Percentiles rank a stretch among this genome's conserved stretches.
Evolutionary conservation across 1,140 invertebrate genomes (phyloP).

Genomic region (Mactra quadrangularis): DNA sequence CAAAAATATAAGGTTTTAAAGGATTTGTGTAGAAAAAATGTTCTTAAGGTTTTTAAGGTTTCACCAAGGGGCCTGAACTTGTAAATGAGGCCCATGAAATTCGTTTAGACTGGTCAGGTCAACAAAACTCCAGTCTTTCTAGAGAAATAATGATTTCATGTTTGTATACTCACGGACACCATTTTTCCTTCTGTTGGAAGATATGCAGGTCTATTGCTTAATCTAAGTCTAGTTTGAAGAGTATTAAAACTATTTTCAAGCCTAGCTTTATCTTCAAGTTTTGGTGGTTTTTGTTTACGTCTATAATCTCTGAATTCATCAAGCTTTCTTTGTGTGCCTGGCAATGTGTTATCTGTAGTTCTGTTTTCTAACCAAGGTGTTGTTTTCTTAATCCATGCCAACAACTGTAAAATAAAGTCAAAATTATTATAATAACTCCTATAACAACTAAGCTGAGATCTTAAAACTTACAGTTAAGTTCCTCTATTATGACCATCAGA

Average conservation of each 20-base stretch:
- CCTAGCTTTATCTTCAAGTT: constrained; percentile 99
- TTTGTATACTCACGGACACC: constrained; percentile 93
- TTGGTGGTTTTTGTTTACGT: constrained; percentile 98
- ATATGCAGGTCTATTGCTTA: constrained; percentile 99
- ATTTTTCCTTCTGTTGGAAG: constrained; percentile 99
- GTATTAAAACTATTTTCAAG: constrained; percentile 99
- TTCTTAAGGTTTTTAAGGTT: no score
- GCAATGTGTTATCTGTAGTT: constrained; percentile 98
- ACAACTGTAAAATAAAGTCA: constrained; percentile 87
- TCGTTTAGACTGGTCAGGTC: no score
- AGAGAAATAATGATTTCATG: no score
- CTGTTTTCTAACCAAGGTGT: constrained; percentile 98
- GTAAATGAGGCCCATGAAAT: no score
- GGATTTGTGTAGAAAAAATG: no score
- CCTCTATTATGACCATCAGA: no score
- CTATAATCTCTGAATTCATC: constrained; percentile 99
- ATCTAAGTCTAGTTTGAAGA: constrained; percentile 95
- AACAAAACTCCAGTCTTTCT: no score
- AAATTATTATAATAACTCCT: background rate
- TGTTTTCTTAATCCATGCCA: constrained; percentile 99
- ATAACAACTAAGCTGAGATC: no score
- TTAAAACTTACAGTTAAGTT: no score
- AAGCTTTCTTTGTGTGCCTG: constrained; percentile 98
- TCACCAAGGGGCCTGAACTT: no score
- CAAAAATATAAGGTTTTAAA: no score